phyloP scores from a whole-genome alignment of 2,113 vertebrate species.

The Azemiops feae region DNA sequence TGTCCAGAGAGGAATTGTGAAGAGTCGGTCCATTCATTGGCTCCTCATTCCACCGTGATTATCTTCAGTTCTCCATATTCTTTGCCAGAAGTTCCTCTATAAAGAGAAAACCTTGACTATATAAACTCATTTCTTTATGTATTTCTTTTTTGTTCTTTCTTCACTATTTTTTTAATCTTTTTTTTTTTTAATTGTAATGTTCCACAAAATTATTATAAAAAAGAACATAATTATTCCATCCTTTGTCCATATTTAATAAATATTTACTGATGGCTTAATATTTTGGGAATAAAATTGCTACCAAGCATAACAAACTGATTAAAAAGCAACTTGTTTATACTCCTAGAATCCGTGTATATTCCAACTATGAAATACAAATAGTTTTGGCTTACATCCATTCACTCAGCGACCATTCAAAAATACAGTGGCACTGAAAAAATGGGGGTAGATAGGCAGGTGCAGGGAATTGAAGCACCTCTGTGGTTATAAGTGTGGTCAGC shows the following conservation, averaged over 20 bases:
- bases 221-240: conserved; percentile 26
- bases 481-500: not conserved
- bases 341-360: conserved; percentile 27
- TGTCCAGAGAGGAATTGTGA: not conserved
- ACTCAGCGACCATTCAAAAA: not conserved
- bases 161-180: not conserved
- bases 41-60: not conserved
- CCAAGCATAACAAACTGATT: conserved; percentile 33
- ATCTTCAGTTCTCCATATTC: not conserved
- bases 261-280: conserved; percentile 30
- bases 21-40: not conserved
- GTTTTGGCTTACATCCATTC: not conserved
- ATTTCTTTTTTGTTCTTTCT: not conserved
- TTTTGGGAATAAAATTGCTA: conserved; percentile 2
- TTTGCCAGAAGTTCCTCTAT: not conserved
- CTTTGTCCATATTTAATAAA: not conserved
- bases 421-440: not conserved
- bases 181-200: not conserved
- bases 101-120: not conserved
- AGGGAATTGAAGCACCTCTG: not conserved
- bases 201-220: not conserved
- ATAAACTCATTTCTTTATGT: not conserved
- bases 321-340: conserved; percentile 30
- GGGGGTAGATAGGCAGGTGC: too few species aligned
- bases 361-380: not conserved